Conservation (phyloP, 2,888 invertebrate species). For the Drosophila suboccidentalis region DNA sequence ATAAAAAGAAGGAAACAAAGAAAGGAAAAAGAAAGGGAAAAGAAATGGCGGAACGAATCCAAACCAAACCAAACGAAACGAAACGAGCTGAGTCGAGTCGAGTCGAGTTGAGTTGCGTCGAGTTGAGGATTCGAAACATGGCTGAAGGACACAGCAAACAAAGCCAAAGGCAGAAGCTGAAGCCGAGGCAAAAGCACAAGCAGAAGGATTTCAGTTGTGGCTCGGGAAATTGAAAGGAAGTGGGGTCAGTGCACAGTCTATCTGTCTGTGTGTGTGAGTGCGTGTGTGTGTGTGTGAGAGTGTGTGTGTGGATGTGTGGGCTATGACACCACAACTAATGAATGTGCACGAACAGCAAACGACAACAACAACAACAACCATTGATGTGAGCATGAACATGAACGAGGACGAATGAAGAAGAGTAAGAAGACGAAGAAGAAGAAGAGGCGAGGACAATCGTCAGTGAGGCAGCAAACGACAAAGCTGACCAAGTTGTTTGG, state of each 20-base stretch:
- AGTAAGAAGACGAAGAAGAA: background rate
- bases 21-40: constrained; percentile 33
- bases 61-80: constrained; percentile 42
- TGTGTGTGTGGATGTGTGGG: constrained; percentile 25
- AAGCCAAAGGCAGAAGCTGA: constrained; percentile 30
- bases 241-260: constrained; percentile 59
- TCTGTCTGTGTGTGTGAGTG: constrained; percentile 7
- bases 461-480: constrained; percentile 56
- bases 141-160: constrained; percentile 54
- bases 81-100: constrained; percentile 21
- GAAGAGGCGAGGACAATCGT: constrained; percentile 33
- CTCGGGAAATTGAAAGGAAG: constrained; percentile 63
- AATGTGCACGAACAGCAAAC: constrained; percentile 53
- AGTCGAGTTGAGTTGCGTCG: constrained; percentile 19
- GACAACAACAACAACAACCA: constrained; percentile 23
- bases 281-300: background rate
- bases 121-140: constrained; percentile 46
- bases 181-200: constrained; percentile 9
- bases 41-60: constrained; percentile 25
- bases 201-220: constrained; percentile 46
- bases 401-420: constrained; percentile 2
- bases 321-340: constrained; percentile 63
- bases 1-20: constrained; percentile 16
- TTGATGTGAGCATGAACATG: constrained; percentile 1
- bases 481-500: constrained; percentile 63